phyloP scores from a whole-genome alignment of 2,797 vertebrate species.

The Galago senegalensis region DNA sequence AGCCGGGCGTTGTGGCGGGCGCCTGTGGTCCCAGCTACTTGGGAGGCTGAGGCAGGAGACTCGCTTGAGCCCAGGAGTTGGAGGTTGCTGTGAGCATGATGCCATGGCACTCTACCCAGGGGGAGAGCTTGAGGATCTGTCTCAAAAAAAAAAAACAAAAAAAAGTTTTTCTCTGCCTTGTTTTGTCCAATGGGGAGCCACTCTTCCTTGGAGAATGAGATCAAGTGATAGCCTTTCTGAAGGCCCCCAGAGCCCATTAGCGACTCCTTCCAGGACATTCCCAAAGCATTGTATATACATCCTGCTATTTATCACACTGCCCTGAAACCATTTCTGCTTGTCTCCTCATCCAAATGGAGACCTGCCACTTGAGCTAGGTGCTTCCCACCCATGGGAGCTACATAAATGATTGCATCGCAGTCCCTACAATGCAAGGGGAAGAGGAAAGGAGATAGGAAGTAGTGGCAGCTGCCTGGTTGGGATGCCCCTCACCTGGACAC shows the following conservation, averaged over 20 bases:
- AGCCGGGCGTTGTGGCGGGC: no score
- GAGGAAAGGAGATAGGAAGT: background rate
- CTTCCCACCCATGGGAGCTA: background rate
- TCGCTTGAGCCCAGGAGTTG: no score
- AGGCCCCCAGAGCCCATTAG: background rate
- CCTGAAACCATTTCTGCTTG: background rate
- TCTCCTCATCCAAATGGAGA: background rate
- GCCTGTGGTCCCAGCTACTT: no score
- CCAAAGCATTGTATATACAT: background rate
- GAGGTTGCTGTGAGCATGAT: no score
- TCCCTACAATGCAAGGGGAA: background rate
- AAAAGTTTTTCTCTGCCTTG: background rate
- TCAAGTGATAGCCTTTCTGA: background rate
- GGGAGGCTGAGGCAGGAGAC: no score
- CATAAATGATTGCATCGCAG: background rate
- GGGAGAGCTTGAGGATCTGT: no score
- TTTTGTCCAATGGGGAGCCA: background rate
- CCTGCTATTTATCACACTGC: background rate
- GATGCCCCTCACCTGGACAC: conserved; percentile 89
- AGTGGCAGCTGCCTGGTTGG: background rate
- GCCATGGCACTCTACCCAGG: no score
- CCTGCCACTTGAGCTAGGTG: background rate
- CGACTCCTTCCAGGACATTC: background rate
- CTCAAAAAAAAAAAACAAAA: no score
- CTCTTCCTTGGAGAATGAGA: background rate